Conservation (phyloP, 2,113 vertebrate species). For the Nerophis ophidion region DNA sequence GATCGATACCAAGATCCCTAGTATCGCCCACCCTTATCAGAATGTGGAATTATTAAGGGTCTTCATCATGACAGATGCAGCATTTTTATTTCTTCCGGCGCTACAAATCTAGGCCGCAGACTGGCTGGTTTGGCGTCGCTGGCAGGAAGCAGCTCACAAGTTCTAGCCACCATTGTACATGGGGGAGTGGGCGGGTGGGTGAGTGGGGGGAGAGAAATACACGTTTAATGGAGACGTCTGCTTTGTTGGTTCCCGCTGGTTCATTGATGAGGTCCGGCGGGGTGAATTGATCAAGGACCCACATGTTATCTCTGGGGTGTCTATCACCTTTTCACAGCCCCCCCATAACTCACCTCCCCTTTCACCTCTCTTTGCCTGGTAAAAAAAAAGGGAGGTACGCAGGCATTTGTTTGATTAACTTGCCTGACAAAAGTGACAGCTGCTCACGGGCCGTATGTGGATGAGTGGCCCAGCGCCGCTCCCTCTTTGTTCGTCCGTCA, state of each 20-base stretch:
- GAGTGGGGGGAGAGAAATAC: conserved; percentile 43
- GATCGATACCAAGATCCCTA: too few species aligned
- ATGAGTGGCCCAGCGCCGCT: conserved; percentile 97
- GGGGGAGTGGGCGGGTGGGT: too few species aligned
- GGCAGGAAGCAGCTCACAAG: conserved; percentile 29
- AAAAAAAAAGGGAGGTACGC: conserved; percentile 83
- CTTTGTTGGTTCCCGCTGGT: conserved; percentile 46
- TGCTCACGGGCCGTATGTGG: conserved; percentile 91
- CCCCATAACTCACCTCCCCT: background rate
- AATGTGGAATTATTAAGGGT: conserved; percentile 8
- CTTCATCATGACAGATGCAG: conserved; percentile 61
- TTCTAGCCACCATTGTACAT: too few species aligned
- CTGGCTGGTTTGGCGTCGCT: conserved; percentile 27
- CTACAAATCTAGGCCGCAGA: conserved; percentile 48
- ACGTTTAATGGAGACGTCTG: conserved; percentile 60
- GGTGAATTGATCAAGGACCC: conserved; percentile 55
- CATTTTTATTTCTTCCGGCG: conserved; percentile 51
- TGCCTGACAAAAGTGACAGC: conserved; percentile 99
- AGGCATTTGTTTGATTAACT: conserved; percentile 99
- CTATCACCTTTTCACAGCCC: conserved; percentile 43
- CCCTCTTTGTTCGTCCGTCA: conserved; percentile 99
- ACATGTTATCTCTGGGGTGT: conserved; percentile 57
- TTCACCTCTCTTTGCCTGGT: conserved; percentile 68
- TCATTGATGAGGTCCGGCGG: conserved; percentile 47
- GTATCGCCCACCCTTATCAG: too few species aligned